Conservation (phyloP, 2,797 vertebrate genomes). For the Graptemys geographica region DNA sequence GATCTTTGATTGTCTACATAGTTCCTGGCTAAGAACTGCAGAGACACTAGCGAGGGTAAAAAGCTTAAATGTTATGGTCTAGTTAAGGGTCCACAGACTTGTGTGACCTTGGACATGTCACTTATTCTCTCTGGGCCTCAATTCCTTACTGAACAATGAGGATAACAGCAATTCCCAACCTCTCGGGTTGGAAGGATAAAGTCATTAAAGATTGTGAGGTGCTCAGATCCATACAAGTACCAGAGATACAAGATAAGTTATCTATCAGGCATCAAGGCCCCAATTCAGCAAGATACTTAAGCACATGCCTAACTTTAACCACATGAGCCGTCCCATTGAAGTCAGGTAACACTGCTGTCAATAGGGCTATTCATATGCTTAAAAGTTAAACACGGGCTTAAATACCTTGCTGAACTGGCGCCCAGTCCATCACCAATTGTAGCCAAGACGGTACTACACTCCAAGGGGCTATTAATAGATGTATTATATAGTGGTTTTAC, state of each 20-base stretch:
- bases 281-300: background rate
- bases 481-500: accelerated
- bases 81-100: accelerated
- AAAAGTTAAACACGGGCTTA: background rate
- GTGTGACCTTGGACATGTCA: background rate
- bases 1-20: accelerated
- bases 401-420: too few relatives aligned
- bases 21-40: accelerated
- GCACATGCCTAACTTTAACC: background rate
- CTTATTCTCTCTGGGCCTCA: background rate
- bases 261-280: background rate
- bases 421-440: background rate
- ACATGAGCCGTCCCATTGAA: background rate
- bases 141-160: accelerated
- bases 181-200: background rate
- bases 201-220: accelerated
- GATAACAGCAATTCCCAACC: background rate
- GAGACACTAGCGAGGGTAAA: background rate
- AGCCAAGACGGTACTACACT: accelerated
- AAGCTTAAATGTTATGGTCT: accelerated
- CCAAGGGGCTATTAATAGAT: accelerated
- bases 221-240: accelerated
- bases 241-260: background rate
- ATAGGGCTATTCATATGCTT: background rate
- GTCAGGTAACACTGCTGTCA: background rate